phyloP scores from a whole-genome alignment of 2,888 invertebrate genomes.

The Chymomyza procnemis region DNA sequence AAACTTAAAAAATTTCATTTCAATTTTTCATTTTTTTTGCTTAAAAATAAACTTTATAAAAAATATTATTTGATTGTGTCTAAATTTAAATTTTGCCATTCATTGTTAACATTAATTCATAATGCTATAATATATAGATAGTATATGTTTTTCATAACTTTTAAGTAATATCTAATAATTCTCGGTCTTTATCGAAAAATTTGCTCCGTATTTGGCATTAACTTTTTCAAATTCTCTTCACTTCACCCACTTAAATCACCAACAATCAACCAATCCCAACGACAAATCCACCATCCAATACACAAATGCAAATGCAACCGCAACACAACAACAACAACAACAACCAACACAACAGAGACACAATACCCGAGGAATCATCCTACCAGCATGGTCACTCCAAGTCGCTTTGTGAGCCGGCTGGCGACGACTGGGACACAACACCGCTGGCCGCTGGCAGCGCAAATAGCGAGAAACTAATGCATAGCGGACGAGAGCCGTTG shows the following conservation, averaged over 20 bases:
- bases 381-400: constrained; percentile 80
- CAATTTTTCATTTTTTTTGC: background rate
- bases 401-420: constrained; percentile 81
- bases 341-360: constrained; percentile 79
- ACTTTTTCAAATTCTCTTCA: constrained; percentile 69
- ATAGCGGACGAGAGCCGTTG: constrained; percentile 79
- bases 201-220: constrained; percentile 53
- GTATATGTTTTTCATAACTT: background rate
- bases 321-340: constrained; percentile 37
- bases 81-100: too few species aligned
- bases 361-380: constrained; percentile 85
- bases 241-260: constrained; percentile 29
- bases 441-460: constrained; percentile 73
- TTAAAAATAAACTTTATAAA: too few species aligned
- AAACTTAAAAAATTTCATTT: too few species aligned
- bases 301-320: constrained; percentile 24
- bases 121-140: background rate
- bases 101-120: background rate
- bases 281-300: constrained; percentile 39
- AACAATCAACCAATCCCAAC: constrained; percentile 8
- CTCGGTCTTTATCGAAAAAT: constrained; percentile 37
- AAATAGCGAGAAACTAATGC: constrained; percentile 54
- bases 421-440: constrained; percentile 78
- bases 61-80: background rate
- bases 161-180: background rate